These are phyloP conservation scores for Nipponacmea schrenckii DNA, from an alignment of 2,888 invertebrate species.

Conservation along the genomic window DNA sequence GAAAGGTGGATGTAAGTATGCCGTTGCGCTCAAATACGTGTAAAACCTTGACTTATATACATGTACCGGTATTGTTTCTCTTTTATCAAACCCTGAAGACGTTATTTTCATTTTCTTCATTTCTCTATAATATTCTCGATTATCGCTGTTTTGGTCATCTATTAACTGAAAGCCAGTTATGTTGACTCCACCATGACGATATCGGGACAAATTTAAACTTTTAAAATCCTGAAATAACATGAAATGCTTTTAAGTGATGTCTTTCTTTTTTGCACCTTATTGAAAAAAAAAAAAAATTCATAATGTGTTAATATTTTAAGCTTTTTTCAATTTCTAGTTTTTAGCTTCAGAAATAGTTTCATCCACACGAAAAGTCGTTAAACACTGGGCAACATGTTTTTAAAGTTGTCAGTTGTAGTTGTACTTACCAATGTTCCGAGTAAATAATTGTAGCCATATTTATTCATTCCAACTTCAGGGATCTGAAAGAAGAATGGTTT, in stretches of 20 bases:
- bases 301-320: too few species aligned
- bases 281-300: too few species aligned
- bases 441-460: conserved; percentile 65
- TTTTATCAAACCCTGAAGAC: not conserved
- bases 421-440: conserved; percentile 61
- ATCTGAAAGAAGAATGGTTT: conserved; percentile 49
- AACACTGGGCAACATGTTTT: too few species aligned
- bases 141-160: conserved; percentile 75
- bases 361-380: too few species aligned
- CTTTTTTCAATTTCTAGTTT: too few species aligned
- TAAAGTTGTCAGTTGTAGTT: too few species aligned
- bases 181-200: conserved; percentile 94
- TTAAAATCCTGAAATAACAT: conserved; percentile 81
- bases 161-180: conserved; percentile 93
- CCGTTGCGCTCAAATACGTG: too few species aligned
- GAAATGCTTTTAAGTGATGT: not conserved
- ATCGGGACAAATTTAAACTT: conserved; percentile 90
- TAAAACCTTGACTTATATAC: not conserved
- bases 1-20: too few species aligned
- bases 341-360: too few species aligned
- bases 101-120: not conserved
- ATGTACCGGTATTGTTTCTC: not conserved
- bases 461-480: conserved; percentile 68
- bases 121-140: conserved; percentile 41
- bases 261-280: not conserved